Evolutionary conservation across 2,888 invertebrate genomes (phyloP).

Genomic region (Phytoseiulus persimilis): DNA sequence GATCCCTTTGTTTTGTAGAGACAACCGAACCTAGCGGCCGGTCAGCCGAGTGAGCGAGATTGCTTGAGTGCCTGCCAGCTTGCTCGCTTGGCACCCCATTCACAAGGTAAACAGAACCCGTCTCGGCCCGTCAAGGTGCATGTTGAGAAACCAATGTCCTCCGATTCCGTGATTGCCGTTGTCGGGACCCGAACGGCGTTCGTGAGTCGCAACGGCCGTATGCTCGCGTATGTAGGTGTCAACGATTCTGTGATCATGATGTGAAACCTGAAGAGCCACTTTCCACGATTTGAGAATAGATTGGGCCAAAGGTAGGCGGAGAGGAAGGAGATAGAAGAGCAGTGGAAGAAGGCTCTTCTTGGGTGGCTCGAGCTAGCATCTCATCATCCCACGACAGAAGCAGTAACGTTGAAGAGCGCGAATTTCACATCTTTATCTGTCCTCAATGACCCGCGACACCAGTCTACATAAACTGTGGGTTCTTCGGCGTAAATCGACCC

Average conservation of each 20-base stretch:
- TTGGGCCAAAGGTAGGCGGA: background rate
- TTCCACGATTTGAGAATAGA: background rate
- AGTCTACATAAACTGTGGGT: background rate
- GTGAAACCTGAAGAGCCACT: background rate
- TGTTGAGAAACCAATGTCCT: background rate
- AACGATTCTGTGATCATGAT: background rate
- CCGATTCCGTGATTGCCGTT: background rate
- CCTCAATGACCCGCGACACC: background rate
- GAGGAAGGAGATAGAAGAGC: background rate
- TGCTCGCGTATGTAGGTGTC: background rate
- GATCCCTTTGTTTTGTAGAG: background rate
- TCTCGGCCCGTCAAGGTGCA: background rate
- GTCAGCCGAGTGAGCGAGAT: background rate
- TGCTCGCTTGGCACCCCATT: background rate
- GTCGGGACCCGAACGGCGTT: background rate
- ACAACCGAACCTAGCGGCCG: background rate
- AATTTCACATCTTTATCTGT: background rate
- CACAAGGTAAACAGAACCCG: background rate
- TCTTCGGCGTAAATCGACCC: background rate
- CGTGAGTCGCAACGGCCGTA: no score
- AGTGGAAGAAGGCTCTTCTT: background rate
- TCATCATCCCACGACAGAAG: background rate
- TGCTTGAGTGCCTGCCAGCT: background rate
- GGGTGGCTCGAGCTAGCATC: background rate
- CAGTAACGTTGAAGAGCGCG: background rate